Base-by-base conservation (phyloP, 2,888 invertebrate species). In the Allygus modestus region DNA sequence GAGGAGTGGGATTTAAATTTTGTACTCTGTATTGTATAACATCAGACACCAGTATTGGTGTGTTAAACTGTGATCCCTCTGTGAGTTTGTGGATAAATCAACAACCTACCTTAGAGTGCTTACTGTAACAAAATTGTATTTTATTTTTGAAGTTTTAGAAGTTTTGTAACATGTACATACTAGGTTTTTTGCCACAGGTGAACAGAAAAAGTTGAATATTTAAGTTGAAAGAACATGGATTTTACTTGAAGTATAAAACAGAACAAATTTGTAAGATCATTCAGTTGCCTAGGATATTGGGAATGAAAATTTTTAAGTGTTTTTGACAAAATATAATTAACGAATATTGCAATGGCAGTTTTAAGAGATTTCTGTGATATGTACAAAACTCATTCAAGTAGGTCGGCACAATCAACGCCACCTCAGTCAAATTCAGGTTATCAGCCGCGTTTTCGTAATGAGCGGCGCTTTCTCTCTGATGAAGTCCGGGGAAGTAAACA, bases 251-350 rank as follows among this genome's bases (percentile, higher is more conserved):
- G n/a, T 23, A 43, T 37, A 17, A 20, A 58, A 58, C 9, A 23
- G 2, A 23, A 12, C 12, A 71, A 1, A 2, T 37, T 37, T 31
- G 28, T 33, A 33, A 37, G 37, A 37, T 37, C 37, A 33, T 23
- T 5, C 73, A 43, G 43, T 73, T 73, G n/a, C 73, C 71, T 73
- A 43, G 43, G 73, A 43, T 41, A 73, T 43, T 73, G 43, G 23
- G 4, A 73, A 71, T 71, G 37, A 71, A 31, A 33, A 43, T n/a
- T 73, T 41, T 73, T 17, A 20, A 41, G 73, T 73, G 73, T 41
- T 41, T 73, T 73, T 31, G 17, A 28, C 69, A 69, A 69, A 61
- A 17, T 71, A 31, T 31, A 20, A 73, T 73, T 43, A 0, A 43
- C 1, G 11, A 20, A 26, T 23, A 20, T 23, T 41, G 5, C 12